Evolutionary conservation across 2,113 vertebrate genomes (phyloP).

Genomic region (Paracanthobrama guichenoti): DNA sequence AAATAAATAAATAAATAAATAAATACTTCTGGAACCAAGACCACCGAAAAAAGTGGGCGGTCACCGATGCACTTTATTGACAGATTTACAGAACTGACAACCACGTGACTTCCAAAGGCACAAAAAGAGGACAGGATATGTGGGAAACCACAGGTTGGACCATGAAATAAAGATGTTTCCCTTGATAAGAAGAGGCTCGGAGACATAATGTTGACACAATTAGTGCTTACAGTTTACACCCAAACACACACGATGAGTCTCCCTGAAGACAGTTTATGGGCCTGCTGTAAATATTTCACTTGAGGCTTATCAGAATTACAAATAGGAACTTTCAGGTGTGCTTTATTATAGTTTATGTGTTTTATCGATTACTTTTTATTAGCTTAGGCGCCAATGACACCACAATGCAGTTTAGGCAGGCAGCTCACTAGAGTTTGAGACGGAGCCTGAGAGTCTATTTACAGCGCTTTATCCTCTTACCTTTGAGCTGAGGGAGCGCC

Average conservation of each 20-base stretch:
- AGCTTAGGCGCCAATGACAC: neutral
- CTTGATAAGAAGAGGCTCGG: neutral
- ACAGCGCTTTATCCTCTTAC: conserved; percentile 67
- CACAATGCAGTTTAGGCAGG: neutral
- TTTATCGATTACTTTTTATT: neutral
- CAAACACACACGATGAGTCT: neutral
- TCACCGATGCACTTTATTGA: neutral
- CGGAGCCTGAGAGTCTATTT: conserved; percentile 17
- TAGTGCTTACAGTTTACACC: neutral
- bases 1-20: too few species aligned
- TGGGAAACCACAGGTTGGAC: conserved; percentile 3
- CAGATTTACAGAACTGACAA: conserved; percentile 15
- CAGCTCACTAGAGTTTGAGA: neutral
- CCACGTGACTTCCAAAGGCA: neutral
- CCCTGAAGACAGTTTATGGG: neutral
- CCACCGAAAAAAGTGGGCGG: neutral
- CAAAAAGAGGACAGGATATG: neutral
- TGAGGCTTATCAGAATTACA: neutral
- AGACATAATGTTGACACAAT: neutral
- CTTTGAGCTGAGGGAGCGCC: conserved; percentile 92
- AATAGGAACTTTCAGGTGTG: neutral
- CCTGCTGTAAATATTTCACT: neutral
- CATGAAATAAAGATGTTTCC: neutral
- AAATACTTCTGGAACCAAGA: neutral
- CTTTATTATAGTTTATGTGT: neutral